Evolutionary conservation across 2,113 vertebrate genomes (phyloP), one percentile per base, ranked within the genome.

Genomic region (Oncorhynchus masou): DNA sequence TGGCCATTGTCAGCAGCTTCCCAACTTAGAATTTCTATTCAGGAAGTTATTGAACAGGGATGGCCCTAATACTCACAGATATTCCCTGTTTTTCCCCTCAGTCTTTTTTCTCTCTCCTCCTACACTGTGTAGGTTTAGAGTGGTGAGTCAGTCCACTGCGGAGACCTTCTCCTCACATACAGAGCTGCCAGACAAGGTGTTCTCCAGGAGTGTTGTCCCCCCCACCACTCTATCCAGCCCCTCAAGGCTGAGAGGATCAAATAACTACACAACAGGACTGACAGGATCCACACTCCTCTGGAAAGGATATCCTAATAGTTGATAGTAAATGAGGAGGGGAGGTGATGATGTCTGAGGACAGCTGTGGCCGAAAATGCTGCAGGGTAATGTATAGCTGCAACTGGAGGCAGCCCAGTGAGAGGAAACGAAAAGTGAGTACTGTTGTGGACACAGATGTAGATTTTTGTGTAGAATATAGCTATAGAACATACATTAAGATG

Each of bases 361-460:
- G 62, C 15, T 88, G 84, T 0, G 86, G 82, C 68, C 72, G 69
- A 49, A 76, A 81, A 48, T 93, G 83, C 84, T 80, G 81, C 81
- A 83, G 86, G 71, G 90, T 88, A 22, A 39, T 88, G 19, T 93
- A 92, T 16, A 92, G 92, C 82, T 94, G 94, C 81, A 45, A 74
- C 39, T 87, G 88, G 89, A 88, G n/a, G 13, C 19, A 24, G 1
- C 1, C 57, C 0, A 80, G 13, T 7, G 6, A 22, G 5, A 80
- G 4, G 0, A 54, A 1, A 0, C 79, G n/a, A 59, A 87, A 85
- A 71, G 92, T 93, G 34, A 89, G 91, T 87, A 2, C 39, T 1
- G 16, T 67, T 1, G 25, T 16, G 31, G 27, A 73, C 24, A 20
- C 6, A 62, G 24, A 71, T 13, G 13, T 20, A 27, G 3, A 67